Evolutionary conservation across 2,113 vertebrate species (phyloP).

Genomic region (Pseudorasbora parva): DNA sequence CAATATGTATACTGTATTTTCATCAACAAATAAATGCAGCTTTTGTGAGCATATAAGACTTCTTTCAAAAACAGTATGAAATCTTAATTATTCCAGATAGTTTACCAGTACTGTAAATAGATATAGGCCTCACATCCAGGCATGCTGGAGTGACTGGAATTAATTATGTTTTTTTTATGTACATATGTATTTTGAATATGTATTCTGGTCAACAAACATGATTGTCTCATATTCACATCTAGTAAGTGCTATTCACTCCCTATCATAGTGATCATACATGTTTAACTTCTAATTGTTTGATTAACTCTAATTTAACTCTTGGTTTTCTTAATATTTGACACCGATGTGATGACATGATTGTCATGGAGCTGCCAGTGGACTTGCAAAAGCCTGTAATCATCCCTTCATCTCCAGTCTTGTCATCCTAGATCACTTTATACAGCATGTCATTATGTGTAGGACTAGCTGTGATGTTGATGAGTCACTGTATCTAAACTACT

Average conservation of each 20-base stretch:
- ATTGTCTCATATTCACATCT: background rate
- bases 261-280: background rate
- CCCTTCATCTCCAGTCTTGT: background rate
- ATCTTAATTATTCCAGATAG: too few species aligned
- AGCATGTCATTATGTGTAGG: background rate
- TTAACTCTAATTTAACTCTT: background rate
- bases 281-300: background rate
- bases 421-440: background rate
- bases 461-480: slow-evolving; percentile 2
- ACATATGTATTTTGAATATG: background rate
- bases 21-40: too few species aligned
- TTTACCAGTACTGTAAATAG: background rate
- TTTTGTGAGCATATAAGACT: too few species aligned
- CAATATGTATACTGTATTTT: background rate
- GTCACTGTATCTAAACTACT: slow-evolving; percentile 1
- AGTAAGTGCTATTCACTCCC: background rate
- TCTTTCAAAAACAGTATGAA: too few species aligned
- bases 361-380: slow-evolving; percentile 1
- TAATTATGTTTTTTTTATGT: background rate
- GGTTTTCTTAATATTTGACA: background rate
- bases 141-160: background rate
- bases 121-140: background rate
- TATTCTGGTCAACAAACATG: background rate
- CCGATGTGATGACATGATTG: background rate
- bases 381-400: slow-evolving; percentile 11